Conservation (phyloP, 2,113 vertebrate species). For the Phrynocephalus versicolor region DNA sequence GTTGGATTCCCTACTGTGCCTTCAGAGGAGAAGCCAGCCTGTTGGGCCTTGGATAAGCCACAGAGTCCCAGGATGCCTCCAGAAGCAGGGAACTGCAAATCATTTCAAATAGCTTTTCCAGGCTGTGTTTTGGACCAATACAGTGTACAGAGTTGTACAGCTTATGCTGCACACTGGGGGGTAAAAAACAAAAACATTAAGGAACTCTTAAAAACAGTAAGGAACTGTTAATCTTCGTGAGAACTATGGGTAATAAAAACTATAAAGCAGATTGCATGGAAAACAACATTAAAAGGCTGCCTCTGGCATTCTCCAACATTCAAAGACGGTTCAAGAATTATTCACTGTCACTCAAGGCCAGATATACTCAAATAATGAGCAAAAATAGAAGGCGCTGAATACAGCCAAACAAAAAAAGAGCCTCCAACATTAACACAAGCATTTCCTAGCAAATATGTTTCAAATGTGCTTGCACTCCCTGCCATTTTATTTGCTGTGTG, state of each 20-base stretch:
- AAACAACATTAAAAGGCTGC: not conserved
- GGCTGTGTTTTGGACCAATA: too few relatives aligned
- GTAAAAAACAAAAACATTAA: too few relatives aligned
- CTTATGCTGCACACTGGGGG: too few relatives aligned
- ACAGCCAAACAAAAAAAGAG: not conserved
- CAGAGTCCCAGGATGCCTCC: too few relatives aligned
- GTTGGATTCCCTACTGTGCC: too few relatives aligned
- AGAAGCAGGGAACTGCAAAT: too few relatives aligned
- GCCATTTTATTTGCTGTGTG: not conserved
- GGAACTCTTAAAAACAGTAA: not conserved
- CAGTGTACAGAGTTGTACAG: too few relatives aligned
- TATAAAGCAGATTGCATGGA: not conserved
- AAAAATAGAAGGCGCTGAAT: not conserved
- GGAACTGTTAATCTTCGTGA: not conserved
- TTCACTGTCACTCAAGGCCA: not conserved
- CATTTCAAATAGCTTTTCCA: too few relatives aligned
- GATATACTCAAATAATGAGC: not conserved
- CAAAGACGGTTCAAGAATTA: not conserved
- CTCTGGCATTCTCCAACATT: not conserved
- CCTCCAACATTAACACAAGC: not conserved
- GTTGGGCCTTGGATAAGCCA: too few relatives aligned
- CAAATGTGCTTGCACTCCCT: rapidly evolving
- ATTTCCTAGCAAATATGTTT: slow-evolving; percentile 9
- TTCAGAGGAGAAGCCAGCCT: too few relatives aligned
- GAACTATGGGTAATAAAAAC: not conserved